Conservation (phyloP, 2,113 vertebrate species). For the Oncorhynchus keta region DNA sequence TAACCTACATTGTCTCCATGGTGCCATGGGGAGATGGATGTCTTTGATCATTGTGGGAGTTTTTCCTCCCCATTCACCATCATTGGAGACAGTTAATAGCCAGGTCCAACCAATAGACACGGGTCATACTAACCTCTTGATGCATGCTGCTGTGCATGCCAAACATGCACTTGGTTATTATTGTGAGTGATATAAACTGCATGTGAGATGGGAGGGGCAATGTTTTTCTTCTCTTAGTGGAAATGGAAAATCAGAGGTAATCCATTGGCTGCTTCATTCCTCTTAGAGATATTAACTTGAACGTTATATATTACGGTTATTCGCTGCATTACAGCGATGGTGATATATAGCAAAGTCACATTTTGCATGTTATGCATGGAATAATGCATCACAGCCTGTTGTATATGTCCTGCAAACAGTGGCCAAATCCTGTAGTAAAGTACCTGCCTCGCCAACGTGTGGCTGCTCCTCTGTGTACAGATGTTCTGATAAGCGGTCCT, state of each 20-base stretch:
- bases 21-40: slow-evolving; percentile 29
- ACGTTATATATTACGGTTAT: no score
- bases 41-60: slow-evolving; percentile 1
- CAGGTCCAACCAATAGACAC: slow-evolving; percentile 46
- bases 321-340: no score
- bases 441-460: slow-evolving; percentile 39
- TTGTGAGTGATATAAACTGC: no score
- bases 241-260: no score
- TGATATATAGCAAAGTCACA: no score
- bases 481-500: slow-evolving; percentile 70
- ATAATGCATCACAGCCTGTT: no score
- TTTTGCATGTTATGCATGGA: no score
- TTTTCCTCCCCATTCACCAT: slow-evolving; percentile 55
- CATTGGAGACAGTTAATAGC: slow-evolving; percentile 64
- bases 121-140: slow-evolving; percentile 44
- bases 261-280: background rate
- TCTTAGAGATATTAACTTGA: no score
- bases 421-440: background rate
- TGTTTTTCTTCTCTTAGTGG: no score
- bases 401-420: no score
- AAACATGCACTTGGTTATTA: slow-evolving; percentile 49
- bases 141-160: slow-evolving; percentile 45
- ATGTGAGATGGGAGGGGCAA: no score
- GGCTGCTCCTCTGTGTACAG: slow-evolving; percentile 63
- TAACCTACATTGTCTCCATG: slow-evolving; percentile 44